Percentiles rank a stretch among this genome's conserved stretches.
These are phyloP conservation scores for Chelidonichthys spinosus DNA, from an alignment of 2,797 vertebrate species.

Conservation along the genomic window DNA sequence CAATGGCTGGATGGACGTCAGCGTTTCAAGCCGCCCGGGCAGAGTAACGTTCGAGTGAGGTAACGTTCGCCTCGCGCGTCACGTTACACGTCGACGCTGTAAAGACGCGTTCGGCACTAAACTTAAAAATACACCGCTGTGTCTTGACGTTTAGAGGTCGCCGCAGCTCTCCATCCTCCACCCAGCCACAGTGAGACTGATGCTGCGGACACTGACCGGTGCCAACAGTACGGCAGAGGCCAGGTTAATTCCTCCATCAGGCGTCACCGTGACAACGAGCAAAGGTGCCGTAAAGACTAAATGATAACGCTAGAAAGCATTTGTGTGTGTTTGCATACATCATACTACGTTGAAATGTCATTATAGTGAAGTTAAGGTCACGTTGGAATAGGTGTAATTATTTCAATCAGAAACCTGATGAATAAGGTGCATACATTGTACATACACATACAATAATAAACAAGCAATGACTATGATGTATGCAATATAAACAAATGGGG, in stretches of 20 bases:
- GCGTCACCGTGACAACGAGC: slow-evolving; percentile 23
- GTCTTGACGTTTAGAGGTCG: slow-evolving; percentile 27
- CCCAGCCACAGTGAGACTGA: slow-evolving; percentile 49
- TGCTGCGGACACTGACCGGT: slow-evolving; percentile 36
- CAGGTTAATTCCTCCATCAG: slow-evolving; percentile 44
- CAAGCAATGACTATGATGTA: too few relatives aligned
- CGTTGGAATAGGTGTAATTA: background rate
- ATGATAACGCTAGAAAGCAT: background rate
- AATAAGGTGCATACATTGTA: too few relatives aligned
- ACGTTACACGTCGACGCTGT: background rate
- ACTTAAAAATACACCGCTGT: background rate
- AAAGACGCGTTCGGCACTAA: background rate
- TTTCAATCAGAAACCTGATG: background rate
- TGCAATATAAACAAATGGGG: too few relatives aligned
- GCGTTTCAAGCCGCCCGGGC: slow-evolving; percentile 31
- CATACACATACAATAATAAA: too few relatives aligned
- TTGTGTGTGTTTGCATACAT: background rate
- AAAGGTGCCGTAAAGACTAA: background rate
- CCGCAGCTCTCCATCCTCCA: slow-evolving; percentile 65
- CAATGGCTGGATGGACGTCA: slow-evolving; percentile 35
- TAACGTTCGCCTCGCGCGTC: background rate
- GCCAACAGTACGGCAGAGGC: slow-evolving; percentile 68
- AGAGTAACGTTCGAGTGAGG: slow-evolving; percentile 29
- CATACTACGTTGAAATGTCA: background rate
- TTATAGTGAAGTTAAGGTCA: slow-evolving; percentile 19